Base-by-base conservation (phyloP, 2,113 vertebrate species). In the Gallinago jamesoni region DNA sequence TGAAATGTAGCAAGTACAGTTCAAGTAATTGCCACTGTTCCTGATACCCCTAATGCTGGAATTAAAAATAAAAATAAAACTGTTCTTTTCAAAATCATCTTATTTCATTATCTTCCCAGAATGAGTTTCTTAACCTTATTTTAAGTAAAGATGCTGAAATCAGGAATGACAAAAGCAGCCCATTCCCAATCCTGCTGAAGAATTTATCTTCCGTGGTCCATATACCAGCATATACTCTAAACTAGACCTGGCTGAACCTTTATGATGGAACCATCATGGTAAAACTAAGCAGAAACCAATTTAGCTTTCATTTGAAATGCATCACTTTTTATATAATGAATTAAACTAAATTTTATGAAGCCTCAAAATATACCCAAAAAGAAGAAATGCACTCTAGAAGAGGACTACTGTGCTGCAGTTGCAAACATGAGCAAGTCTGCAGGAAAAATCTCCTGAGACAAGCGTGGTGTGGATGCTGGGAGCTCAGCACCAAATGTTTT, bases 41-140 rank as follows among this genome's bases (percentile, higher is more conserved):
- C 86, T n/a, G 55, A 93, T 68, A 91, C 23, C 33, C 59, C 70
- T 25, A 59, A 28, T 7, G 6, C 35, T 66, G 55, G 62, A 77
- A 90, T 50, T 77, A 74, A 84, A 94, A 93, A 59, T 37, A n/a
- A 90, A 94, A 93, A 56, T 27, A 39, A 90, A 96, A 73, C 31
- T 23, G 24, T 27, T 89, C n/a, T 79, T 91, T 89, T 67, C 62
- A 78, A 92, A 97, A 84, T 18, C 0, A 52, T 28, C 27, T 79
- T 55, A 41, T 63, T 64, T 83, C 56, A 67, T 82, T 82, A 50
- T 17, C 84, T 85, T 90, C 50, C 59, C 39, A 37, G 63, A 33
- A 68, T 12, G 53, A 1, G 3, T 45, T 74, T 90, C 62, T 62
- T 57, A 62, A 25, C 67, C 53, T 55, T 74, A 39, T 55, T 96